phyloP scores from a whole-genome alignment of 2,888 invertebrate species.

The Latheticus oryzae region DNA sequence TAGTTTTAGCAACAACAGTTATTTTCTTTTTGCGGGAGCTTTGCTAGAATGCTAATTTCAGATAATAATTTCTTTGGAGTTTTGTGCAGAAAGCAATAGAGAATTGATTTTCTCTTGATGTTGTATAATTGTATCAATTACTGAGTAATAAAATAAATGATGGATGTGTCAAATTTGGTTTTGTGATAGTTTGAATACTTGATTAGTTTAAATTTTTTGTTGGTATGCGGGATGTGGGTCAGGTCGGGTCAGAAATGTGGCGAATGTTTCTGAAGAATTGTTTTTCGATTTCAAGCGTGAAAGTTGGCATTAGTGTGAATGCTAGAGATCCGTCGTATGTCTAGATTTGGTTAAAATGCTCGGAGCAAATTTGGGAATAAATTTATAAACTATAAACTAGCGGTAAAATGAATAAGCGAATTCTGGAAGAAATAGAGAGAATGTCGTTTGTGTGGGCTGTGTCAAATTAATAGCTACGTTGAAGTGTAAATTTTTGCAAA shows the following conservation, averaged over 20 bases:
- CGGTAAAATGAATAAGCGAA: too few species aligned
- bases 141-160: slow-evolving; percentile 6
- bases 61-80: neutral
- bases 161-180: slow-evolving; percentile 21
- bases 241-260: slow-evolving; percentile 40
- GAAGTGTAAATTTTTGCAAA: too few species aligned
- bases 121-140: slow-evolving; percentile 10
- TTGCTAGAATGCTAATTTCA: slow-evolving; percentile 7
- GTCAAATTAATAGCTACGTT: too few species aligned
- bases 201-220: slow-evolving; percentile 25
- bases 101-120: neutral
- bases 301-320: slow-evolving; percentile 28
- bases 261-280: slow-evolving; percentile 38
- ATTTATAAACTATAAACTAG: too few species aligned
- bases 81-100: neutral
- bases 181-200: slow-evolving; percentile 15
- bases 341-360: too few species aligned
- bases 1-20: slow-evolving; percentile 5
- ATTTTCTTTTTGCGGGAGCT: neutral
- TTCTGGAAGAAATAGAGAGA: too few species aligned
- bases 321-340: too few species aligned
- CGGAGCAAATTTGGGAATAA: too few species aligned
- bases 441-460: too few species aligned
- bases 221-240: slow-evolving; percentile 41
- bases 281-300: slow-evolving; percentile 43